Conservation (phyloP, 1,140 invertebrate species). For the Rhopalosiphum maidis region DNA sequence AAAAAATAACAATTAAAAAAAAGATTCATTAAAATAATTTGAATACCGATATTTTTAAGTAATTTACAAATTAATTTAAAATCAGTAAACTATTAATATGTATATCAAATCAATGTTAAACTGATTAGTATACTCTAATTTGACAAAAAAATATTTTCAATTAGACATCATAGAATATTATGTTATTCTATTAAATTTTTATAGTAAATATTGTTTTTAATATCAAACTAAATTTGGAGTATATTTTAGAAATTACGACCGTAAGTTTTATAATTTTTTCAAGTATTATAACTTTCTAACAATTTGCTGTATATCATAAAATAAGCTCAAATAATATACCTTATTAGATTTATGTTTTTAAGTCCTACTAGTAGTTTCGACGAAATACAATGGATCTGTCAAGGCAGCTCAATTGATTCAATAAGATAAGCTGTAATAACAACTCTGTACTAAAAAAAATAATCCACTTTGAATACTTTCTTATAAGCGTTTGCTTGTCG, state of each 20-base stretch:
- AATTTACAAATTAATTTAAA: too few species aligned
- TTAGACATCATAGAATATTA: too few species aligned
- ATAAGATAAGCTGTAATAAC: conserved; percentile 6
- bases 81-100: too few species aligned
- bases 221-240: not conserved
- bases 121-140: too few species aligned
- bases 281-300: not conserved
- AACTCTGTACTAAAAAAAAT: not conserved
- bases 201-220: too few species aligned
- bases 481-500: not conserved
- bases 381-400: not conserved
- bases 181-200: too few species aligned
- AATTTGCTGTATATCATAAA: not conserved
- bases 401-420: not conserved
- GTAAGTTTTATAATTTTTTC: not conserved
- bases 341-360: conserved; percentile 7
- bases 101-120: too few species aligned
- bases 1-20: too few species aligned
- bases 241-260: not conserved
- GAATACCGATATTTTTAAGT: too few species aligned
- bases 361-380: not conserved
- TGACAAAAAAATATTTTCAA: too few species aligned
- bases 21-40: too few species aligned
- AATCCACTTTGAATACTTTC: not conserved
- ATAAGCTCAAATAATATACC: conserved; percentile 1